Base-by-base conservation (phyloP, 2,797 vertebrate genomes). In the Poecilia picta region DNA sequence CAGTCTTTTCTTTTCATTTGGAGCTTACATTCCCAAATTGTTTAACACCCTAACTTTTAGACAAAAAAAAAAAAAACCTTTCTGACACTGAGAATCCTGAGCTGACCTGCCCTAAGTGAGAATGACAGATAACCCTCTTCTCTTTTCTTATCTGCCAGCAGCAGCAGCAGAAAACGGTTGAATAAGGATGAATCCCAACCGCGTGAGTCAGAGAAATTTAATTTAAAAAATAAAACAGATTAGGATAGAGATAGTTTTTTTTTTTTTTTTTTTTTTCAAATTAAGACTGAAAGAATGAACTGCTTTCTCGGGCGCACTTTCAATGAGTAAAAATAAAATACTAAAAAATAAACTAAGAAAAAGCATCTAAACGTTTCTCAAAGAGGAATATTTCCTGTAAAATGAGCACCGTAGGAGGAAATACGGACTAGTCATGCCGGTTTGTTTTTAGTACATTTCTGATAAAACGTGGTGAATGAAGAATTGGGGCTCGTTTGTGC, bases 91-190 rank as follows among this genome's bases (percentile, higher is more conserved):
- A 12, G 53, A 80, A 88, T 83, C 86, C 78, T 81, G 66, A 43
- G 74, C 77, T 76, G 76, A 66, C 55, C 81, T 80, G 72, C 76
- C 28, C 76, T 83, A 46, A 53, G 47, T 85, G 91, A 90, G 89
- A 33, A 25, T 23, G 73, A 43, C 0, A 87, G 95, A 95, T 93
- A 94, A 81, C 73, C 0, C 49, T 81, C 31, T 53, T 82, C 71
- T 62, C 59, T 68, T 13, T 41, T 78, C 89, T 94, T 93, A 95
- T 94, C 94, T 41, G n/a, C 57, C 12, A 8, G 72, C 74, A 77
- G 33, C 93, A 94, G 88, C 0, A 70, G 72, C 82, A 20, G 68
- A 83, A 80, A 91, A 95, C 95, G 81, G 95, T 94, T 94, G 73
- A 73, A 86, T 83, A 77, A 81, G 28, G 23, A 83, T 20, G 51